phyloP scores from a whole-genome alignment of 2,797 vertebrate species.

The Anabas testudineus region DNA sequence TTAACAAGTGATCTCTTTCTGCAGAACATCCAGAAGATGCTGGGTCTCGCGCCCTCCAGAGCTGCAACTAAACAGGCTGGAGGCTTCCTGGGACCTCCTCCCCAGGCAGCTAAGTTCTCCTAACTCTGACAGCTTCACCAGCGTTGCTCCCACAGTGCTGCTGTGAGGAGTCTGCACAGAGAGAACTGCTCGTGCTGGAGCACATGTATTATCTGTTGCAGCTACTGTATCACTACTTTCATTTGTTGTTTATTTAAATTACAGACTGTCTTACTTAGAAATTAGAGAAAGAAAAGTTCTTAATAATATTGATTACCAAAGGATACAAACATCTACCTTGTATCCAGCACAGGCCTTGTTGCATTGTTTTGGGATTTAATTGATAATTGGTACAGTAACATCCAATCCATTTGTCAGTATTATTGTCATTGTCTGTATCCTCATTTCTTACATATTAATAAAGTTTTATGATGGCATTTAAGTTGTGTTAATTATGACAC shows the following conservation, averaged over 20 bases:
- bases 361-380: conserved; percentile 41
- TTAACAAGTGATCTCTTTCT: neutral
- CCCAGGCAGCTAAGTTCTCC: conserved; percentile 97
- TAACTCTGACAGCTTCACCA: conserved; percentile 65
- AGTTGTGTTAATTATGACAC: too few relatives aligned
- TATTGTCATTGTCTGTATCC: conserved; percentile 45
- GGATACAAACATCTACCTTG: conserved; percentile 17
- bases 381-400: conserved; percentile 34
- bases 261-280: conserved; percentile 34
- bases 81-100: conserved; percentile 96
- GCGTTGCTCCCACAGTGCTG: neutral
- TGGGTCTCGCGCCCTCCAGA: conserved; percentile 95
- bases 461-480: conserved; percentile 65
- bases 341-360: conserved; percentile 15
- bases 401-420: conserved; percentile 65
- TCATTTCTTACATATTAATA: conserved; percentile 54
- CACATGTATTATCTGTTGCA: conserved; percentile 31
- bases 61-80: conserved; percentile 98
- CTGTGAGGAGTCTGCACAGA: conserved; percentile 3
- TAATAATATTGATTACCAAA: conserved; percentile 41
- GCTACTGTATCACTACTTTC: conserved; percentile 34
- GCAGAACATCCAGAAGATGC: conserved; percentile 99
- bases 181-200: conserved; percentile 16
- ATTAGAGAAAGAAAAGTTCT: conserved; percentile 38
- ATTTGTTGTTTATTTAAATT: conserved; percentile 69